Base-by-base conservation (phyloP, 2,888 invertebrate genomes). In the Girardia tigrina region DNA sequence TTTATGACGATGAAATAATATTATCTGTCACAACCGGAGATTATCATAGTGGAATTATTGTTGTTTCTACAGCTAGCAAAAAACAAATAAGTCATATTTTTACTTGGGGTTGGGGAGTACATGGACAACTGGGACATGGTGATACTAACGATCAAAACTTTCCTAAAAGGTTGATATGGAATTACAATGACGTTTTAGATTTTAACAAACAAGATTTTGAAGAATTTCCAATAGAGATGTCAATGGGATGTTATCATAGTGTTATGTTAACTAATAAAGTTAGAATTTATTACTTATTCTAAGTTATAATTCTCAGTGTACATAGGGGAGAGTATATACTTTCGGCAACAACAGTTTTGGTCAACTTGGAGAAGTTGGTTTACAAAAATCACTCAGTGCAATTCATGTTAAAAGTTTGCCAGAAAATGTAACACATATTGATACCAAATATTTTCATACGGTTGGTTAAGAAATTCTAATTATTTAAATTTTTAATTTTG, bases 121-220 rank as follows among this genome's bases (percentile, higher is more conserved):
- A 75, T 70, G 75, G 75, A 12, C 75, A 75, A 29, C 71, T 75
- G 72, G 75, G 75, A 4, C 70, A 27, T 26, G 78, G 77, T 12
- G 27, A 69, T 29, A 28, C 72, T 20, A 76, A 75, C 69, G 75
- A 75, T 56, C 75, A 26, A 8, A 12, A 8, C 12, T 26, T 29
- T 23, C 75, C 75, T 4, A 23, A 28, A 23, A 74, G 74, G 6
- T 26, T 74, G 14, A 26, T 29, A 6, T 74, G 56, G 56, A 12
- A 29, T 28, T 28, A 29, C 8, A 29, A 71, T 6, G n/a, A 28
- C 23, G 27, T 71, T 6, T n/a, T n/a, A n/a, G 56, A 56, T 8
- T 56, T 12, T n/a, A 56, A 56, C 23, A 56, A 56, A 12, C n/a
- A 4, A 6, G n/a, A 6, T 56, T 4, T 4, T 56, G 8, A 56